Evolutionary conservation across 2,797 vertebrate genomes (phyloP), one percentile per base, ranked within the genome.

Genomic region (Intellagama lesueurii): DNA sequence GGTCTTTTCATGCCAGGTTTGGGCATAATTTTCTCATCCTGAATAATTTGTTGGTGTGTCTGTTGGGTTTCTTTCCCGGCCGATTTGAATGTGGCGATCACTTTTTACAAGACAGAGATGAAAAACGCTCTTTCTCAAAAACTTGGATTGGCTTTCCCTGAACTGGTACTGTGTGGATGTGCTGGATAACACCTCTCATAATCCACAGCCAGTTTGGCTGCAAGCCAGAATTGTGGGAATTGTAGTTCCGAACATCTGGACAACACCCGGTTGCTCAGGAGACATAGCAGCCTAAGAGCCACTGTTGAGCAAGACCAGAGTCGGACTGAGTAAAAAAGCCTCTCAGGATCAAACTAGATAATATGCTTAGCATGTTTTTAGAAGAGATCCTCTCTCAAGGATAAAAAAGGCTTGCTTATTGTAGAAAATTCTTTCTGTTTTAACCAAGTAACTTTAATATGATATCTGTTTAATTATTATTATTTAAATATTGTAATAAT

Each of bases 1-100:
- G 83, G 77, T 77, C 87, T 86, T 86, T 88, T 83, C 52, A 7
- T 86, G 83, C 88, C 91, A 88, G 56, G 17, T 68, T 85, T 35
- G 76, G 40, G 89, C 81, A 66, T 40, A 7, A 4, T 88, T 92
- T 91, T n/a, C 86, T 89, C 76, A 72, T 85, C 92, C 88, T 44
- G 4, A 70, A 79, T 92, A 64, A 88, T 88, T 82, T 82, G 79
- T 32, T 30, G 28, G 77, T 32, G n/a, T 66, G 70, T 81, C 52
- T 66, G 52, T n/a, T 56, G 44, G 56, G 22, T 49, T 80, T 35
- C 7, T n/a, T 52, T 35, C 44, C 24, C 35, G 2, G 19, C 87
- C 72, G 68, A 69, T 49, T 28, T 35, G 56, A 52, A 77, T 19
- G n/a, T 1, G 7, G 1, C 2, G 35, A 24, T 75, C 30, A 30